Evolutionary conservation across 2,797 vertebrate species (phyloP), one percentile per base, ranked within the genome.

Genomic region (Nyctalus aviator): DNA sequence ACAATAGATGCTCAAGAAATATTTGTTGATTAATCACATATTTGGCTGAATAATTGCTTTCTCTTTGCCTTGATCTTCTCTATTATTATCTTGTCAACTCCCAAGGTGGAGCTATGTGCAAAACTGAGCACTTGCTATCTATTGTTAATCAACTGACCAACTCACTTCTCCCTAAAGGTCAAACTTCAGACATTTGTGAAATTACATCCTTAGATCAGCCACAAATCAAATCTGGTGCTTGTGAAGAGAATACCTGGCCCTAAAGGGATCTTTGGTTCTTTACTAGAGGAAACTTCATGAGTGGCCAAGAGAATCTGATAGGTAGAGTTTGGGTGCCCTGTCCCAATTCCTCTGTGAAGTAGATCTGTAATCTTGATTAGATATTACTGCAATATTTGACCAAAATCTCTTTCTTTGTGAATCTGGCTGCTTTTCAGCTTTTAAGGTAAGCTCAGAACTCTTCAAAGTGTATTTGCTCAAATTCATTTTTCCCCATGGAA

Each of bases 1-100:
- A 88, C 1, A 91, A 21, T 78, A 85, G 32, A 88, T 78, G 46
- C 76, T 71, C n/a, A 69, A 85, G 68, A 84, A 90, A 77, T 95
- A 66, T 77, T 94, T 95, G 27, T 94, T 68, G 30, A n/a, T 64
- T 76, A 46, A 91, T 88, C 71, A 93, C 1, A 3, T 75, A 64
- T 81, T 89, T 92, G 27, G 12, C 50, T 69, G 27, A 95, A 91
- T n/a, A 91, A 72, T 79, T 84, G 71, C 30, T 95, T 95, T 90
- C 59, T 10, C 13, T 78, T 82, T 81, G 13, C 73, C 53, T 69
- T 81, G 37, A 57, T 92, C 14, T 35, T 84, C 50, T 79, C 68
- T 77, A 1, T 94, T 81, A 77, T 78, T 91, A 62, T 91, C 41
- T 92, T 90, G 2, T 81, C 37, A 90, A 90, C 37, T 87, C 46